Evolutionary conservation across 2,888 invertebrate genomes (phyloP).

Genomic region (Apocheima hispidaria): DNA sequence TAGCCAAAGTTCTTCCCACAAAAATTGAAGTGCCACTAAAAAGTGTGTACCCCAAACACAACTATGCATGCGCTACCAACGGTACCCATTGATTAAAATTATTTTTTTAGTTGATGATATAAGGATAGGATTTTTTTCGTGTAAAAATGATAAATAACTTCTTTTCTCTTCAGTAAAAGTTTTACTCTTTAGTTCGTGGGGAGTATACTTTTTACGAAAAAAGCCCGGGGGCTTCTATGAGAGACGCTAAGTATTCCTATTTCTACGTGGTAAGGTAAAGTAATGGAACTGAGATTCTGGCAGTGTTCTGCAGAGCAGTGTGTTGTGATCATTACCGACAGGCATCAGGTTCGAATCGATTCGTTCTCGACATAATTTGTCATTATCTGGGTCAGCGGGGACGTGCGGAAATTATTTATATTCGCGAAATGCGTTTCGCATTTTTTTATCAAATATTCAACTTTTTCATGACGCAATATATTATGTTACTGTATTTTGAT

Average conservation of each 20-base stretch:
- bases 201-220: too few species aligned
- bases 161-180: too few species aligned
- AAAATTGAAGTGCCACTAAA: too few species aligned
- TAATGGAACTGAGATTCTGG: constrained; percentile 16
- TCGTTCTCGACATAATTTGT: constrained; percentile 39
- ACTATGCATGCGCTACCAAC: too few species aligned
- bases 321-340: constrained; percentile 39
- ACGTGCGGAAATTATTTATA: constrained; percentile 28
- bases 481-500: not conserved
- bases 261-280: not conserved
- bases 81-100: too few species aligned
- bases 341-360: constrained; percentile 39
- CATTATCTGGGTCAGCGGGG: constrained; percentile 42
- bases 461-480: not conserved
- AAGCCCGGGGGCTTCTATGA: not conserved
- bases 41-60: too few species aligned
- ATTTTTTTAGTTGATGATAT: too few species aligned
- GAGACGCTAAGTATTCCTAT: not conserved
- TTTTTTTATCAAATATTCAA: constrained; percentile 12
- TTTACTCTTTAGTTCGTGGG: too few species aligned
- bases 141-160: too few species aligned
- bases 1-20: too few species aligned
- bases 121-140: too few species aligned
- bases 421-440: not conserved
- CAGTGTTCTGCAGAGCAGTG: constrained; percentile 14